Evolutionary conservation across 2,797 vertebrate genomes (phyloP).

Genomic region (Erpetoichthys calabaricus): DNA sequence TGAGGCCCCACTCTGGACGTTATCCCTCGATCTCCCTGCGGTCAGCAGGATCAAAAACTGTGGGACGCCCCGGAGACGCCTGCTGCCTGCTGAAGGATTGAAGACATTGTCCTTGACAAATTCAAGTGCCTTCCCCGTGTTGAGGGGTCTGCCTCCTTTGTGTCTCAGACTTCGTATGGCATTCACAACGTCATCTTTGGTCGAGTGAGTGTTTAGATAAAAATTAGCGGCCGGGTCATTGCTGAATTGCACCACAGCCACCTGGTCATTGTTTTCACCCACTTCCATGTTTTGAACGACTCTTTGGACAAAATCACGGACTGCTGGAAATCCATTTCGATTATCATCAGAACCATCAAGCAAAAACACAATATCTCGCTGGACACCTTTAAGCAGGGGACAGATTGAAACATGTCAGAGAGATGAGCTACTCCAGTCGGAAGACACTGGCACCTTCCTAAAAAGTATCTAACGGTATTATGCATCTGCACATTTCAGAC

Average conservation of each 20-base stretch:
- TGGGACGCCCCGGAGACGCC: slow-evolving; percentile 48
- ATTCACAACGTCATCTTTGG: slow-evolving; percentile 17
- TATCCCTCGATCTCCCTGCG: slow-evolving; percentile 28
- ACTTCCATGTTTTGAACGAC: slow-evolving; percentile 24
- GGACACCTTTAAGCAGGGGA: slow-evolving; percentile 24
- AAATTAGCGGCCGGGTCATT: slow-evolving; percentile 20
- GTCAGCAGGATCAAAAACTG: slow-evolving; percentile 33
- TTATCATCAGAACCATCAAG: slow-evolving; percentile 37
- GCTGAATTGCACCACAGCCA: slow-evolving; percentile 31
- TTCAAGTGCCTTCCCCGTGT: slow-evolving; percentile 54
- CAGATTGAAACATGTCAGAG: slow-evolving; percentile 5
- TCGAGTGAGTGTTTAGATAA: slow-evolving; percentile 28
- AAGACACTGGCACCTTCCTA: too few relatives aligned
- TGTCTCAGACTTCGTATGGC: slow-evolving; percentile 35
- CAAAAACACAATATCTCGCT: slow-evolving; percentile 53
- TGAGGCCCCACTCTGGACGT: slow-evolving; percentile 18
- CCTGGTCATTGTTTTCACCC: slow-evolving; percentile 20
- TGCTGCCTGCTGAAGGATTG: slow-evolving; percentile 45
- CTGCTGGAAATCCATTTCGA: slow-evolving; percentile 26
- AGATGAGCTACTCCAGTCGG: too few relatives aligned
- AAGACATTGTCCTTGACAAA: slow-evolving; percentile 56
- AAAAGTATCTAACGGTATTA: too few relatives aligned
- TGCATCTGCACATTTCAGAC: too few relatives aligned
- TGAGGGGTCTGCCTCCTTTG: slow-evolving; percentile 40
- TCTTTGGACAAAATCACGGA: slow-evolving; percentile 30